Percentiles rank a stretch among this genome's conserved stretches.
Conservation (phyloP, 2,797 vertebrate genomes). For the Mus minutoides region DNA sequence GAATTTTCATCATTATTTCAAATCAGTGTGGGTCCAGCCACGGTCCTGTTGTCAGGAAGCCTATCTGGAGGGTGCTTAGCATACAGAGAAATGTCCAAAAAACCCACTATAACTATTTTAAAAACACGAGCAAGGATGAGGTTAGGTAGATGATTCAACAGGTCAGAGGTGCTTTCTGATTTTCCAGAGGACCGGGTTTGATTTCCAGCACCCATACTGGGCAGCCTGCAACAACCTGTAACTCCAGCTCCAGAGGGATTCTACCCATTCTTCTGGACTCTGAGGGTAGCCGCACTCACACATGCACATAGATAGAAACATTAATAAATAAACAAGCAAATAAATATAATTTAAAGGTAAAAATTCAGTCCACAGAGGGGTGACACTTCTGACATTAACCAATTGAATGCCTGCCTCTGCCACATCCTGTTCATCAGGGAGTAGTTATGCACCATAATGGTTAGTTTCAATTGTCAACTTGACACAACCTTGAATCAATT, state of each 20-base stretch:
- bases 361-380: rapidly evolving
- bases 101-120: background rate
- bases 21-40: background rate
- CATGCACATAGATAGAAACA: background rate
- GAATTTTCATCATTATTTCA: background rate
- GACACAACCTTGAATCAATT: background rate
- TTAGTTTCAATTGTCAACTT: background rate
- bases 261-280: background rate
- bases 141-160: background rate
- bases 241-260: background rate
- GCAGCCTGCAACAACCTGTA: background rate
- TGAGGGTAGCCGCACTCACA: background rate
- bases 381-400: background rate
- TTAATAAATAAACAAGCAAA: background rate
- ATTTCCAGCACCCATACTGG: background rate
- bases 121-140: background rate
- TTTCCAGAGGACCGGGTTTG: background rate
- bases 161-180: background rate
- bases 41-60: background rate
- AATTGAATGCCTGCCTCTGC: background rate
- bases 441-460: background rate
- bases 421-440: background rate
- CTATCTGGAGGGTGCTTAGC: background rate
- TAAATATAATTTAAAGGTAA: background rate
- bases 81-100: background rate